Evolutionary conservation across 2,113 vertebrate species (phyloP), one percentile per base, ranked within the genome.

Genomic region (Leptodactylus fuscus): DNA sequence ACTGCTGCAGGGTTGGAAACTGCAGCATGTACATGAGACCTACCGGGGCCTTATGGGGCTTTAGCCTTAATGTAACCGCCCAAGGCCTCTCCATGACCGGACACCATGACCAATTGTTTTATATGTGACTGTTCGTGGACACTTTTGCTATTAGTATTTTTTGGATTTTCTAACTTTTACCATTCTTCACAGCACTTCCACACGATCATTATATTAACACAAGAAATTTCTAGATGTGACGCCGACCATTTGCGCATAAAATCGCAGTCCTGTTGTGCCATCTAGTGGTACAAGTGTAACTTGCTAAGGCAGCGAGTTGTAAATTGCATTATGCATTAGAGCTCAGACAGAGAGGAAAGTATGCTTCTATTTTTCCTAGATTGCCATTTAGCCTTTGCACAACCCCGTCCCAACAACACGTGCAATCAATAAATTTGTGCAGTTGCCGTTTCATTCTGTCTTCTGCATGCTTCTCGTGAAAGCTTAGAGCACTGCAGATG

Each of bases 351-450:
- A 80, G 69, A 49, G 48, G 76, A 86, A 81, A 69, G 74, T 46
- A 67, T 76, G 34, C 27, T 67, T 73, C 84, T 86, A 81, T 86
- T 86, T 84, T 77, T 80, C 41, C 77, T 86, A 86, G 76, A 86
- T 86, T 86, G 84, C 84, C 67, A 86, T 81, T 81, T 86, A 81
- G 49, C 84, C 84, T 86, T 81, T 81, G 65, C 32, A 81, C 84
- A 86, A 80, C 84, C 76, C 75, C 83, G 51, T 53, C 55, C 48
- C 65, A 60, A 76, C 77, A 53, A 86, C 84, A 86, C 51, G 77
- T 86, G 84, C 41, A 81, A 86, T 86, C 77, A 86, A 86, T 86
- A 86, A 81, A 86, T 73, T 32, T 81, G 84, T 81, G 76, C 77
- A 58, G 65, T 80, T 70, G 36, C 69, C 60, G 77, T 70, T 80